Evolutionary conservation across 1,140 invertebrate genomes (phyloP), one percentile per base, ranked within the genome.

Genomic region (Neelides sp.): DNA sequence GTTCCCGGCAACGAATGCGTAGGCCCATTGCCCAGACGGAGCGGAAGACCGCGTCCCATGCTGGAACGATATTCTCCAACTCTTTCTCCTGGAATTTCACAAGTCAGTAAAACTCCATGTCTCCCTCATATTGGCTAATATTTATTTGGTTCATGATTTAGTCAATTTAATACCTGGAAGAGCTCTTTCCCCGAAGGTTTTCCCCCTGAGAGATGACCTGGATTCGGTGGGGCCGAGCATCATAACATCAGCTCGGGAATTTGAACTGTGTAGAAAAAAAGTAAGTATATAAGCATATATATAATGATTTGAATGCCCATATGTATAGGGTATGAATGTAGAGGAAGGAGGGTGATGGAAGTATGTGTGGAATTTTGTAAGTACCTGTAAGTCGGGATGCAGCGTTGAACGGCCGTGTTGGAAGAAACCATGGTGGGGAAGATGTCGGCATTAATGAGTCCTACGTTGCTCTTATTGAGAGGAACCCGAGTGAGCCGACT

Each of bases 361-460:
- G 41, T 12, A n/a, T 7, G 7, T 2, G 8, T 2, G 42, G 7
- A 13, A 26, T 10, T 17, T 7, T 39, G 7, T 39, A 17, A 10
- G 17, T 46, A 61, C 59, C 59, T 61, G 53, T 57, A 61, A 52
- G 55, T 61, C 10, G 59, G 59, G 45, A 60, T 61, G 39, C 59
- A 61, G 42, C 59, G 43, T 48, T 61, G 59, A 39, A 61, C 59
- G 22, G 59, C 55, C 32, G 59, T 55, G 40, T 61, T 61, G 23
- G 55, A 57, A 23, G 59, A 61, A n/a, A 61, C 55, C 59, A 61
- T 61, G 15, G 59, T 61, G 17, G 59, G 59, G 40, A 46, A 61
- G 30, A 61, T 57, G 52, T 61, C 59, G 17, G 35, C 47, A 48
- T 61, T 61, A 17, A 61, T 56, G 44, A 61, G 48, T 20, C 59